A percentile compares a stretch with the other conserved stretches of the same genome.
Conservation (phyloP, 1,140 invertebrate species). For the Camponotus vicinus region DNA sequence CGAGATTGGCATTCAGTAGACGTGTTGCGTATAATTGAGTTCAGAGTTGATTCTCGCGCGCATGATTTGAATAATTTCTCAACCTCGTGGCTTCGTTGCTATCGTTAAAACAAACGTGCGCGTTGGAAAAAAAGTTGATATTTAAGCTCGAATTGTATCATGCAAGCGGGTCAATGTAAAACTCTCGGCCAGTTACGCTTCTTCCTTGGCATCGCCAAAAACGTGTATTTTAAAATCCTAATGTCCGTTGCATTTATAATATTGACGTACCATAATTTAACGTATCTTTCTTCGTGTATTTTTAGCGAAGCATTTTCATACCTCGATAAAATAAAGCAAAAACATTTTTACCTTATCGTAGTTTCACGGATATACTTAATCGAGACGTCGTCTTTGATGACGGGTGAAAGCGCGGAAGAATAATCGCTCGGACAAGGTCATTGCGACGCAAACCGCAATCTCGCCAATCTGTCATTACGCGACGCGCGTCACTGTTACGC, state of each 20-base stretch:
- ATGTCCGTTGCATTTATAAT: neutral
- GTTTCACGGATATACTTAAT: neutral
- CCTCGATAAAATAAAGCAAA: constrained; percentile 1
- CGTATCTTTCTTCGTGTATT: neutral
- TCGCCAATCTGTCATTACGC: constrained; percentile 54
- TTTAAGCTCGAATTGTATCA: constrained; percentile 38
- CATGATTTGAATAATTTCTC: constrained; percentile 83
- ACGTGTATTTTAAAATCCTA: neutral
- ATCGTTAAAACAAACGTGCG: constrained; percentile 54
- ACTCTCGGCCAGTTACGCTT: neutral
- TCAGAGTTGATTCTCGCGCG: constrained; percentile 82
- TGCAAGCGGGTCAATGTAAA: neutral
- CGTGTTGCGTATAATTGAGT: constrained; percentile 83
- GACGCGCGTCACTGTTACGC: constrained; percentile 48
- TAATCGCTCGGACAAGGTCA: neutral
- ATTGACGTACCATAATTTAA: too few species aligned
- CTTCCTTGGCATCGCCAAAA: neutral
- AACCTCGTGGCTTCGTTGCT: constrained; percentile 55
- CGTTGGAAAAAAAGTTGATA: neutral
- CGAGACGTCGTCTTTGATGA: constrained; percentile 2
- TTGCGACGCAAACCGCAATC: constrained; percentile 37
- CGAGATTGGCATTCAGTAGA: constrained; percentile 82
- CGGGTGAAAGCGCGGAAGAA: neutral
- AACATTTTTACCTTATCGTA: neutral
- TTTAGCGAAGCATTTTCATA: neutral